Evolutionary conservation across 2,113 vertebrate species (phyloP).

Genomic region (Syngnathus floridae): DNA sequence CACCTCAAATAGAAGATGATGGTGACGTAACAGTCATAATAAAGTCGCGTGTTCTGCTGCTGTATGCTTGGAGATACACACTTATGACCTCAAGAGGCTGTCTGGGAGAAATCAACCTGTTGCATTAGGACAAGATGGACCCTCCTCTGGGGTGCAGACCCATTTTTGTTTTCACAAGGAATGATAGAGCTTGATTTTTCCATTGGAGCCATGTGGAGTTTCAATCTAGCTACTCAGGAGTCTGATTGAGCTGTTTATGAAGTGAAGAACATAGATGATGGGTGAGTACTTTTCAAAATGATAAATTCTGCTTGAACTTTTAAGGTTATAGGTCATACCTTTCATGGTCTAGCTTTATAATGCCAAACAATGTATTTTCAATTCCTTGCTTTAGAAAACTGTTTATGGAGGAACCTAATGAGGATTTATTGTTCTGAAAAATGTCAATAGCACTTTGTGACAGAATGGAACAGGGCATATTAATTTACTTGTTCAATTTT

Average conservation of each 20-base stretch:
- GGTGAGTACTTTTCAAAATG: conserved; percentile 32
- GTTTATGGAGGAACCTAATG: background rate
- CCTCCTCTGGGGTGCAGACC: background rate
- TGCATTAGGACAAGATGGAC: background rate
- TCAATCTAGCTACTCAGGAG: background rate
- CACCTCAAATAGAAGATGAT: background rate
- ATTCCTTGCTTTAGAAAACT: background rate
- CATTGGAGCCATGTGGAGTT: background rate
- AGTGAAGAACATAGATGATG: conserved; percentile 20
- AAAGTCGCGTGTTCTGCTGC: conserved; percentile 13
- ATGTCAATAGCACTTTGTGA: background rate
- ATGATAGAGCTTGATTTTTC: background rate
- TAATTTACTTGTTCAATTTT: background rate
- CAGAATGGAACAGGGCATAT: background rate
- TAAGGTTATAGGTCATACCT: too few relatives aligned
- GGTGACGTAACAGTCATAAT: background rate
- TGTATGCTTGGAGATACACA: conserved; percentile 4
- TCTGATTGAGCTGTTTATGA: background rate
- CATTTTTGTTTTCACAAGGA: background rate
- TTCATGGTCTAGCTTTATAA: background rate
- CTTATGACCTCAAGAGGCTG: background rate
- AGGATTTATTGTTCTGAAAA: background rate
- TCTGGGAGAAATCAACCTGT: background rate
- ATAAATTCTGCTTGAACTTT: too few relatives aligned
- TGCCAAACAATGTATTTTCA: background rate